Base-by-base conservation (phyloP, 2,113 vertebrate species). In the Canis aureus region DNA sequence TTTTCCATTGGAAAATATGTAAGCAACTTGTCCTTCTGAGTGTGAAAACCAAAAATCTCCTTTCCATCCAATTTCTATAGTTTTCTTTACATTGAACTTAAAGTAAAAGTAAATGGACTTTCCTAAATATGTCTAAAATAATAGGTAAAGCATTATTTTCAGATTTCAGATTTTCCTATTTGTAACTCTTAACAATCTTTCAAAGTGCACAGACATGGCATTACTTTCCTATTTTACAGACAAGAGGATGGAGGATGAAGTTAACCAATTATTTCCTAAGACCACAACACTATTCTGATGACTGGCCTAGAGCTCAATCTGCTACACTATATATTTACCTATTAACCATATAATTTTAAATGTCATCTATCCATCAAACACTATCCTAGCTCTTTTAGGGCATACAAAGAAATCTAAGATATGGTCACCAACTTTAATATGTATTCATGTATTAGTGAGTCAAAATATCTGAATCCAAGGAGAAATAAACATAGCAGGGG, bases 41-140 rank as follows among this genome's bases (percentile, higher is more conserved):
- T 66, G 49, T 81, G 6, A 74, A 66, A 95, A 81, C 27, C 5
- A 79, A 94, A 79, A 80, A 22, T 49, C 38, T 15, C 15, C 51
- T 86, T 94, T 86, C 4, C 38, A 29, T 69, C 5, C 80, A 96
- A 67, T 15, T 85, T 11, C 17, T 69, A 0, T 55, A 25, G 11
- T 88, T 71, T 87, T 79, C 57, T 67, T 84, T 83, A 43, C 69
- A 17, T 25, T 76, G 73, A 78, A 81, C 3, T 89, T 81, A 73
- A 57, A 64, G 15, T 87, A 69, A 85, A 32, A 67, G 49, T 43
- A 92, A 80, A 78, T 7, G 32, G 19, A 91, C n/a, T 95, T 78
- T 78, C 22, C 16, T 82, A 82, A 96, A 93, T 90, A 7, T 19
- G 91, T 62, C 19, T 57, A 62, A 87, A 95, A 71, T 78, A 86